These are phyloP conservation scores for Threskiornis aethiopicus DNA, from an alignment of 2,797 vertebrate species.

Conservation along the genomic window DNA sequence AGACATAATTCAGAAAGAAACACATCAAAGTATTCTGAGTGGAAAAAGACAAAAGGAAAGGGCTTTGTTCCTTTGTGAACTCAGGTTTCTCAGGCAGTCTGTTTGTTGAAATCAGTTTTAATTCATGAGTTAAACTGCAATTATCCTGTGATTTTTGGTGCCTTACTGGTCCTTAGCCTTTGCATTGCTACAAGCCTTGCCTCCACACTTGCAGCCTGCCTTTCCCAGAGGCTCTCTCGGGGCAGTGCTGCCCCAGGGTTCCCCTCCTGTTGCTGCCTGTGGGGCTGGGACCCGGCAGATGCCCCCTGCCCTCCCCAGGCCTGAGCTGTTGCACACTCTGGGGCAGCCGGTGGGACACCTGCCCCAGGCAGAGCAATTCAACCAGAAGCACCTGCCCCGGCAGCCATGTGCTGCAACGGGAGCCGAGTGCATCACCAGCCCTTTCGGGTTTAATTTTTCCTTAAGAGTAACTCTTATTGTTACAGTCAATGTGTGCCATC, in stretches of 20 bases:
- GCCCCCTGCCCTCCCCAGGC: background rate
- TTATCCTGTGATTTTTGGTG: background rate
- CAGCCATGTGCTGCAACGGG: background rate
- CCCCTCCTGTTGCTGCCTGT: background rate
- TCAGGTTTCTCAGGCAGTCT: background rate
- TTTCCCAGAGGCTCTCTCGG: fast-evolving
- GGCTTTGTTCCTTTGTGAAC: background rate
- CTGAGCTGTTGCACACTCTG: fast-evolving
- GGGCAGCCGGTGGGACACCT: background rate
- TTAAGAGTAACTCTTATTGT: background rate
- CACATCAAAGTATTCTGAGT: background rate
- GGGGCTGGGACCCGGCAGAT: fast-evolving
- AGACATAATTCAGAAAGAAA: conserved; percentile 1
- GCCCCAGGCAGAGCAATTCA: background rate
- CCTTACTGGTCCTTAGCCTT: background rate
- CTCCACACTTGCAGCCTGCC: background rate
- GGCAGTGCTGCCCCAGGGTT: fast-evolving
- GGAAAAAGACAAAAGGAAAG: background rate
- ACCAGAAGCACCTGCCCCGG: background rate
- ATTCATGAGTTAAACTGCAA: background rate
- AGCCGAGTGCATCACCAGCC: background rate
- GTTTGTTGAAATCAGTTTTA: background rate
- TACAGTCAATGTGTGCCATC: background rate
- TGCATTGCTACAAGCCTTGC: background rate
- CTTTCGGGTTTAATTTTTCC: background rate